Percentiles rank a stretch among this genome's conserved stretches.
These are phyloP conservation scores for Nephila pilipes DNA, from an alignment of 1,140 invertebrate species.

Conservation along the genomic window DNA sequence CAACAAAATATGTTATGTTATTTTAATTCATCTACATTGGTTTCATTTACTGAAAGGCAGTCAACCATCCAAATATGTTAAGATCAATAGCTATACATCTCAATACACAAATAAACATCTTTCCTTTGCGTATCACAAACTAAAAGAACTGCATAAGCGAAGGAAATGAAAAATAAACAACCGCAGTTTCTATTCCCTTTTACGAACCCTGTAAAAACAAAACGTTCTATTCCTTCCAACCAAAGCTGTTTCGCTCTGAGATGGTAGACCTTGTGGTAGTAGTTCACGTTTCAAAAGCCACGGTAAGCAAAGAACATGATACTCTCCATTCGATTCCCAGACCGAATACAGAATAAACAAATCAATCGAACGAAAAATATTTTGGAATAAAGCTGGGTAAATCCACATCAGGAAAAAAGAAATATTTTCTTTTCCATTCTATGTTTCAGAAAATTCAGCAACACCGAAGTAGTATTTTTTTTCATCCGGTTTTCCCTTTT, in stretches of 20 bases:
- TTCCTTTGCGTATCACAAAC: too few species aligned
- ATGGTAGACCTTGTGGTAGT: neutral
- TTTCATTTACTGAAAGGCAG: too few species aligned
- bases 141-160: neutral
- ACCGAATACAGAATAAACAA: constrained; percentile 42
- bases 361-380: constrained; percentile 45
- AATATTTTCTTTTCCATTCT: neutral
- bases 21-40: too few species aligned
- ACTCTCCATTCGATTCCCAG: neutral
- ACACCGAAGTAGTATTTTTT: neutral
- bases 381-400: constrained; percentile 10
- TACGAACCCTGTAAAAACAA: constrained; percentile 30
- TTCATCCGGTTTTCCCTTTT: neutral
- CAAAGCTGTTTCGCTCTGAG: neutral
- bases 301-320: neutral
- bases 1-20: too few species aligned
- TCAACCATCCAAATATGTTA: too few species aligned
- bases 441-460: neutral
- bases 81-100: too few species aligned
- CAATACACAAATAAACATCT: too few species aligned
- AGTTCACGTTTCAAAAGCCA: constrained; percentile 37
- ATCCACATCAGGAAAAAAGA: neutral
- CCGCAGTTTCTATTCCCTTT: neutral
- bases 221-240: neutral
- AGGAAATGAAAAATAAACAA: constrained; percentile 1